Conservation (phyloP, 2,888 invertebrate species). For the Pristionchus exspectatus region DNA sequence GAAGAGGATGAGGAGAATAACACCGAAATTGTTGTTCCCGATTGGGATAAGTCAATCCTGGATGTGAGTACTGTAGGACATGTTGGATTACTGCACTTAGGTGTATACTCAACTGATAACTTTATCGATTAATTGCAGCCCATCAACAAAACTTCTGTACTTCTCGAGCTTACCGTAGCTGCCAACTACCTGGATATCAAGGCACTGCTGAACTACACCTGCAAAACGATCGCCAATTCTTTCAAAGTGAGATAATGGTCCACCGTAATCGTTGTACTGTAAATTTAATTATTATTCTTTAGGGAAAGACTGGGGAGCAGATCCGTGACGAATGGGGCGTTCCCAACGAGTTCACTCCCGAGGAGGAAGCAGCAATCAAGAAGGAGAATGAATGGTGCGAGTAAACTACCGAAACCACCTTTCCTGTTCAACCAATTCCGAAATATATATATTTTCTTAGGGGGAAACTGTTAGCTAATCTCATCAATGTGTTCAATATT, state of each 20-base stretch:
- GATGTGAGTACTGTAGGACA: slow-evolving; percentile 85
- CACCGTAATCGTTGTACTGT: background rate
- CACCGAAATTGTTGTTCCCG: slow-evolving; percentile 96
- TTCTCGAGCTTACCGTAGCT: background rate
- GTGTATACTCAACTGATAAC: background rate
- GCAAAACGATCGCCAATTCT: slow-evolving; percentile 7
- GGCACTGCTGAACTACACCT: background rate
- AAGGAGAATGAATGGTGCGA: slow-evolving; percentile 39
- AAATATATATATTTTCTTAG: too few relatives aligned
- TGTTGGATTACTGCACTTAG: background rate
- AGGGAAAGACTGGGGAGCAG: background rate
- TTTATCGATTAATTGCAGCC: background rate
- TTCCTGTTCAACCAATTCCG: background rate
- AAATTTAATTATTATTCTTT: background rate
- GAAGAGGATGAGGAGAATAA: slow-evolving; percentile 97
- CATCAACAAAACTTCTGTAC: background rate
- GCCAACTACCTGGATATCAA: slow-evolving; percentile 16
- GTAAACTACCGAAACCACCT: background rate
- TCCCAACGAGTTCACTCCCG: slow-evolving; percentile 35
- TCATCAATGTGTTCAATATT: too few relatives aligned
- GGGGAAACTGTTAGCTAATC: too few relatives aligned
- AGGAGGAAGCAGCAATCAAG: slow-evolving; percentile 16
- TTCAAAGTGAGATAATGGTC: background rate
- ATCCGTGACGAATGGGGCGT: background rate
- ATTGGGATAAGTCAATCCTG: slow-evolving; percentile 98